Base-by-base conservation (phyloP, 2,113 vertebrate species). In the Tautogolabrus adspersus region DNA sequence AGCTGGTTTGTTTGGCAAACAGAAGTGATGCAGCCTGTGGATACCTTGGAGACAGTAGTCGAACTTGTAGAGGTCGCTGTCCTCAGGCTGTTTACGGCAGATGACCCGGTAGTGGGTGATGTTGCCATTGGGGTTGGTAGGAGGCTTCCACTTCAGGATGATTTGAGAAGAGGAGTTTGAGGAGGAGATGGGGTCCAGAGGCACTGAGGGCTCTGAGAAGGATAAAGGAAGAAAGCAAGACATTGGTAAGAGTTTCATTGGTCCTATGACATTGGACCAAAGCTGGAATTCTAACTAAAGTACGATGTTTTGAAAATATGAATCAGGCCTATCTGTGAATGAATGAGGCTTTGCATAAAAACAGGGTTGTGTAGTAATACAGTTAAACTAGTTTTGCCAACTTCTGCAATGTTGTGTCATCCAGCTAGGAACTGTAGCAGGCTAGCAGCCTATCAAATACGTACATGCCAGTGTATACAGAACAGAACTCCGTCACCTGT, bases 81-180 rank as follows among this genome's bases (percentile, higher is more conserved):
- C 97, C 67, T 99, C 98, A 0, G 84, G 75, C 90, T 99, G 97
- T 89, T 96, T 94, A 74, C 96, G 94, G 93, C 96, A 99, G 89
- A 91, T 95, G 30, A 99, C 96, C 80, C 96, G 88, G 91, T 99
- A 99, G 93, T 99, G 97, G 0, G 97, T 99, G 93, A 99, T 97
- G 92, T 99, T 99, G 12, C 98, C 98, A 0, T 99, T 99, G 81
- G 97, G 97, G 79, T 96, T 96, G 0, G 95, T 95, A 58, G 98
- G 98, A 0, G 97, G 95, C 57, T 98, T 99, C 98, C 98, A 99
- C 90, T 98, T 99, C 74, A 99, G 81, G 63, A 96, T 96, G 79
- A 99, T 98, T 93, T 98, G 96, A 37, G 97, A 97, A 0, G 98
- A 97, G 4, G 97, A 97, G 88, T 97, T 98, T 62, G 98, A 98